Percentiles rank a stretch among this genome's conserved stretches.
Evolutionary conservation across 2,888 invertebrate species (phyloP).

Genomic region (Drosophila demipolita): DNA sequence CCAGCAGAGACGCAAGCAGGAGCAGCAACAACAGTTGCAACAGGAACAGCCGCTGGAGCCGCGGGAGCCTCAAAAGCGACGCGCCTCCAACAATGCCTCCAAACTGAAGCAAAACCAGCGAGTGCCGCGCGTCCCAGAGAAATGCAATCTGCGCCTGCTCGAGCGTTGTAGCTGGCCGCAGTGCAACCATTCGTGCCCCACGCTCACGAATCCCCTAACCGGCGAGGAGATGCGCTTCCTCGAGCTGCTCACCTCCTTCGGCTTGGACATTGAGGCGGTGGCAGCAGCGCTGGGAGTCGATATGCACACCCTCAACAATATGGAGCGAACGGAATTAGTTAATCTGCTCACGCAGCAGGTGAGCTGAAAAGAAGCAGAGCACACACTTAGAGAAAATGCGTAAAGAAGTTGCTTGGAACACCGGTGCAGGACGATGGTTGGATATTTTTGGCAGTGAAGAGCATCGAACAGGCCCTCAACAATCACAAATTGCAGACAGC

Average conservation of each 20-base stretch:
- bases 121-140: slow-evolving; percentile 80
- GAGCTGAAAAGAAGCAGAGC: slow-evolving; percentile 71
- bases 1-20: slow-evolving; percentile 47
- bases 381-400: slow-evolving; percentile 1
- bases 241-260: slow-evolving; percentile 94
- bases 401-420: not conserved
- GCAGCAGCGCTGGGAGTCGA: slow-evolving; percentile 95
- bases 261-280: slow-evolving; percentile 94
- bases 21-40: slow-evolving; percentile 54
- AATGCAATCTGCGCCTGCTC: slow-evolving; percentile 89
- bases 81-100: slow-evolving; percentile 60
- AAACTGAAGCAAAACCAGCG: slow-evolving; percentile 63
- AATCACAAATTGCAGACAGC: too few species aligned
- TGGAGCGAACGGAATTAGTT: slow-evolving; percentile 94
- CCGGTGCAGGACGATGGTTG: slow-evolving; percentile 83
- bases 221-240: slow-evolving; percentile 96
- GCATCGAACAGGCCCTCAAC: too few species aligned
- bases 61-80: slow-evolving; percentile 59
- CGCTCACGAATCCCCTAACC: slow-evolving; percentile 93
- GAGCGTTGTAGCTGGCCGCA: slow-evolving; percentile 98
- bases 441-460: slow-evolving; percentile 82
- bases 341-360: slow-evolving; percentile 92
- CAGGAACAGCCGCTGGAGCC: slow-evolving; percentile 60
- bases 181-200: slow-evolving; percentile 96
- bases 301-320: slow-evolving; percentile 93